These are phyloP conservation scores for Clamator glandarius DNA, from an alignment of 2,797 vertebrate species.

Conservation along the genomic window DNA sequence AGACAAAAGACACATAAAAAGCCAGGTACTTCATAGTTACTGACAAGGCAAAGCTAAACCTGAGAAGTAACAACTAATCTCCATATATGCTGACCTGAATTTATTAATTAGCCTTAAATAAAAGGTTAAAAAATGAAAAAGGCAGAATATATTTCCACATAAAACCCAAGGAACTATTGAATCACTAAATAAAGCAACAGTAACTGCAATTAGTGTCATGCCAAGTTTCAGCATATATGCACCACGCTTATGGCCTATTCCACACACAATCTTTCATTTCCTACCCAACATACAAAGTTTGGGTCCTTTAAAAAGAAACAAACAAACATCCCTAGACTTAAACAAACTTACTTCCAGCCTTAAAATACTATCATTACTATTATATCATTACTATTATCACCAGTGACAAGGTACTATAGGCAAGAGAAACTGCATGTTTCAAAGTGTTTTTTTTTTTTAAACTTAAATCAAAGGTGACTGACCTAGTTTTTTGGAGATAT, in stretches of 20 bases:
- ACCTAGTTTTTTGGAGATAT: background rate
- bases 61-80: background rate
- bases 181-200: background rate
- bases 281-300: background rate
- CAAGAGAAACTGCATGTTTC: background rate
- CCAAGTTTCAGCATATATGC: background rate
- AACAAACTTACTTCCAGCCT: background rate
- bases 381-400: background rate
- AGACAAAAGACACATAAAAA: background rate
- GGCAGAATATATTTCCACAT: background rate
- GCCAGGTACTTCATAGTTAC: background rate
- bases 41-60: background rate
- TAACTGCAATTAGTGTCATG: background rate
- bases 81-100: background rate
- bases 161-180: background rate
- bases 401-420: background rate
- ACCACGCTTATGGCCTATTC: background rate
- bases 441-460: background rate
- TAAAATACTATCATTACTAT: background rate
- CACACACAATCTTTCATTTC: background rate
- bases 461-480: background rate
- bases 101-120: background rate
- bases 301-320: background rate
- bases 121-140: background rate
- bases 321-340: background rate